These are phyloP conservation scores for Macrobrachium nipponense DNA, from an alignment of 1,140 invertebrate species.

Conservation along the genomic window DNA sequence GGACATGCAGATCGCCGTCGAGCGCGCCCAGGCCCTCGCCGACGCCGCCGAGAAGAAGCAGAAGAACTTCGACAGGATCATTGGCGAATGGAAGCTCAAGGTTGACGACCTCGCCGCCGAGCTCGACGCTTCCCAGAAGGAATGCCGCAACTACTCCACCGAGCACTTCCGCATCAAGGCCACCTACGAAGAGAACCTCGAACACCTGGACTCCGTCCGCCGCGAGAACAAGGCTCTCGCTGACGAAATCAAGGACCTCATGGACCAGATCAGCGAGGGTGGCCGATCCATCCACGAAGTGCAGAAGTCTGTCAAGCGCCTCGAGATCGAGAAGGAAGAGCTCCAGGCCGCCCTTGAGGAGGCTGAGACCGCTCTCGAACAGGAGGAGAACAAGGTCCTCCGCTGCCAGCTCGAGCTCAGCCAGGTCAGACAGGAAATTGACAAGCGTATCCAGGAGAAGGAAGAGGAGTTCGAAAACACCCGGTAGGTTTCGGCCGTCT, in stretches of 20 bases:
- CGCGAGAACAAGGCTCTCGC: constrained; percentile 75
- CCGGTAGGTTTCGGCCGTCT: constrained; percentile 69
- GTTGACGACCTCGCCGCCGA: constrained; percentile 78
- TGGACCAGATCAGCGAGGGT: constrained; percentile 53
- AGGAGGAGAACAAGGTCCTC: constrained; percentile 53
- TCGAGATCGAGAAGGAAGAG: constrained; percentile 54
- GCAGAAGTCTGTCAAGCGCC: constrained; percentile 39
- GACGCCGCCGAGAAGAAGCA: constrained; percentile 44
- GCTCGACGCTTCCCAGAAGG: constrained; percentile 50
- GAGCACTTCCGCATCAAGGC: constrained; percentile 55
- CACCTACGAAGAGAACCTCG: constrained; percentile 65
- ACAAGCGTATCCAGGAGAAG: constrained; percentile 54
- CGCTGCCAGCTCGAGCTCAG: constrained; percentile 49
- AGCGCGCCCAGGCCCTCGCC: constrained; percentile 49
- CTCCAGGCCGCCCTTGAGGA: constrained; percentile 56
- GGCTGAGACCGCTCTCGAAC: constrained; percentile 43
- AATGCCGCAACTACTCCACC: constrained; percentile 52
- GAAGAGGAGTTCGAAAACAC: constrained; percentile 74
- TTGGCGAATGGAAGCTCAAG: constrained; percentile 99
- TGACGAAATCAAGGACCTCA: constrained; percentile 66
- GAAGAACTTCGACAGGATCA: constrained; percentile 86
- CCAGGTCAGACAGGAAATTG: constrained; percentile 51
- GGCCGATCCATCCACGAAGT: constrained; percentile 47
- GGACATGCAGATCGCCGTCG: constrained; percentile 73
- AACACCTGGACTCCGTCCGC: constrained; percentile 74